A percentile compares a stretch with the other conserved stretches of the same genome.
These are phyloP conservation scores for Clistopyga incitator DNA, from an alignment of 2,888 invertebrate genomes.

Conservation along the genomic window DNA sequence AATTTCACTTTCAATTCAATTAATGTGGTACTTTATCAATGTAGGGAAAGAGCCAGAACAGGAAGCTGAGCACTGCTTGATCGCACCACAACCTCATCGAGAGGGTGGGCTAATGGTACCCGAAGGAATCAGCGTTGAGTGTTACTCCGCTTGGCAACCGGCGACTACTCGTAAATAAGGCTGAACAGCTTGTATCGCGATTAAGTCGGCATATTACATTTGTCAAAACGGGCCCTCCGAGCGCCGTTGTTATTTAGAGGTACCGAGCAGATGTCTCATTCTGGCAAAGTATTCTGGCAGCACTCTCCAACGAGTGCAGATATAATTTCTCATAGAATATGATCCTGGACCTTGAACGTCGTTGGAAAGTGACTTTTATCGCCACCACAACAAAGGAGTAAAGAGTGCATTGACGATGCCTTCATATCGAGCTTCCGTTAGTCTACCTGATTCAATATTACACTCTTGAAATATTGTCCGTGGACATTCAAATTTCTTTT, in stretches of 20 bases:
- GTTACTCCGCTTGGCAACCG: slow-evolving; percentile 75
- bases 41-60: slow-evolving; percentile 26
- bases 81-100: slow-evolving; percentile 51
- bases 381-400: not conserved
- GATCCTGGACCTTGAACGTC: slow-evolving; percentile 29
- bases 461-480: not conserved
- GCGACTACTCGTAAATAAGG: slow-evolving; percentile 75
- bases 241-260: slow-evolving; percentile 78
- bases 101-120: slow-evolving; percentile 61
- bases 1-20: slow-evolving; percentile 46
- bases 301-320: slow-evolving; percentile 68
- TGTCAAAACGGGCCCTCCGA: slow-evolving; percentile 77
- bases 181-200: slow-evolving; percentile 81
- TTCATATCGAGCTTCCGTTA: not conserved
- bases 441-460: not conserved
- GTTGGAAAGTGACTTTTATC: slow-evolving; percentile 43
- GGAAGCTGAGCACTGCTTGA: slow-evolving; percentile 60
- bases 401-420: not conserved
- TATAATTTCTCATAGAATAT: slow-evolving; percentile 49
- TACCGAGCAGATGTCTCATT: slow-evolving; percentile 80
- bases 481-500: not conserved
- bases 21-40: slow-evolving; percentile 61
- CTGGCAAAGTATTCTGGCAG: slow-evolving; percentile 80
- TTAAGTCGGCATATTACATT: slow-evolving; percentile 82
- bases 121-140: slow-evolving; percentile 72